A percentile compares a stretch with the other conserved stretches of the same genome.
Evolutionary conservation across 23 tunicate genomes (phyloP).

Genomic region (Ciona savignyi): DNA sequence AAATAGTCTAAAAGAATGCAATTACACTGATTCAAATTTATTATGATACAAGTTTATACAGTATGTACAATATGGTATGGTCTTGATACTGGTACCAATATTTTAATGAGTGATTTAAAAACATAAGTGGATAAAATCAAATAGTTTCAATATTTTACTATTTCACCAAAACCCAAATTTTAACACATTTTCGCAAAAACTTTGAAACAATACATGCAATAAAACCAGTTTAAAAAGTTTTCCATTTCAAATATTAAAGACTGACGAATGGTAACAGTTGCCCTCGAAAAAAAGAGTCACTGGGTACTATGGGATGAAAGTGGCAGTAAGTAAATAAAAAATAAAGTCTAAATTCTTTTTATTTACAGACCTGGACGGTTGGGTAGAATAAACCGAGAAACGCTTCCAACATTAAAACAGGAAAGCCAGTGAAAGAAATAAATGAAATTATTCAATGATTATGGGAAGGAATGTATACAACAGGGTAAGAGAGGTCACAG

Average conservation of each 20-base stretch:
- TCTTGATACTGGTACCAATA: not conserved
- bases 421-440: not conserved
- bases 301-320: not conserved
- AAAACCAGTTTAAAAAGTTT: no score
- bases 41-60: not conserved
- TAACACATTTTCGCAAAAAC: not conserved
- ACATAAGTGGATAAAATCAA: no score
- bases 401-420: no score
- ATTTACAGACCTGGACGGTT: not conserved
- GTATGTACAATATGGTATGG: not conserved
- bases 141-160: no score
- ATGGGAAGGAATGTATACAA: not conserved
- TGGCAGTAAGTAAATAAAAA: not conserved
- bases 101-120: not conserved
- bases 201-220: not conserved
- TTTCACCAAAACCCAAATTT: not conserved
- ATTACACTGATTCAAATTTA: not conserved
- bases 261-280: not conserved
- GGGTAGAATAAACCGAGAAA: not conserved
- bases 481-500: not conserved
- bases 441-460: not conserved
- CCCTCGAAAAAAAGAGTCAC: not conserved
- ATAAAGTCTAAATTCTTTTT: not conserved
- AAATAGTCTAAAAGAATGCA: no score
- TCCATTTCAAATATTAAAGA: no score